These are phyloP conservation scores for Magallana angulata DNA, from an alignment of 1,140 invertebrate genomes.

Conservation along the genomic window DNA sequence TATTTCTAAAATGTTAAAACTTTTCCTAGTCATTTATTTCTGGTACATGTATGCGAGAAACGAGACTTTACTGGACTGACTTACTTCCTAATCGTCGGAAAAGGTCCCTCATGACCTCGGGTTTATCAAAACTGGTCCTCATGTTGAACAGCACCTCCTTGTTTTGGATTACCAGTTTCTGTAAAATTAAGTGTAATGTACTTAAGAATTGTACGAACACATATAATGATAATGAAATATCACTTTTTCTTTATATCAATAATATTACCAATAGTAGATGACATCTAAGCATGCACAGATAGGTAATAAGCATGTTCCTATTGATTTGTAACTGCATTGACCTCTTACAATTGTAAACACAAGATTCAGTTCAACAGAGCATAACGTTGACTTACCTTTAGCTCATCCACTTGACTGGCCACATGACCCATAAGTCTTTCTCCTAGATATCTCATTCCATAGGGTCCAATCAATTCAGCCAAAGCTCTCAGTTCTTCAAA, in stretches of 20 bases:
- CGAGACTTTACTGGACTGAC: conserved; percentile 43
- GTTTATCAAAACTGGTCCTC: conserved; percentile 97
- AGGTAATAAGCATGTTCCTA: too few relatives aligned
- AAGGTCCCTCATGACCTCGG: conserved; percentile 98
- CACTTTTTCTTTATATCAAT: too few relatives aligned
- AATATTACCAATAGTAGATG: too few relatives aligned
- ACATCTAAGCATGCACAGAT: too few relatives aligned
- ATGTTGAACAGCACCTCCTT: conserved; percentile 94
- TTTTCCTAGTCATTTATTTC: too few relatives aligned
- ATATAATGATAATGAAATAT: not conserved
- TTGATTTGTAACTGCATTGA: too few relatives aligned
- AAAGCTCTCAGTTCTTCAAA: conserved; percentile 91
- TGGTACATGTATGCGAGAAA: too few relatives aligned
- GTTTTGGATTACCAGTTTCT: conserved; percentile 93
- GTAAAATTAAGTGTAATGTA: conserved; percentile 33
- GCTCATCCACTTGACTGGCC: conserved; percentile 96
- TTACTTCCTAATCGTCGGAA: conserved; percentile 89
- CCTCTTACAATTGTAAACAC: not conserved
- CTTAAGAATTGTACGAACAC: not conserved
- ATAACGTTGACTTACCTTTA: conserved; percentile 84
- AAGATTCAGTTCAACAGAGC: too few relatives aligned
- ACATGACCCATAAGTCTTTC: conserved; percentile 99
- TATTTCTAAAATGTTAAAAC: too few relatives aligned
- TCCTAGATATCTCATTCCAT: conserved; percentile 98
- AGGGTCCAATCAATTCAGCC: conserved; percentile 98